Percentiles rank a stretch among this genome's conserved stretches.
These are phyloP conservation scores for Corythoichthys intestinalis DNA, from an alignment of 2,113 vertebrate species.

Conservation along the genomic window DNA sequence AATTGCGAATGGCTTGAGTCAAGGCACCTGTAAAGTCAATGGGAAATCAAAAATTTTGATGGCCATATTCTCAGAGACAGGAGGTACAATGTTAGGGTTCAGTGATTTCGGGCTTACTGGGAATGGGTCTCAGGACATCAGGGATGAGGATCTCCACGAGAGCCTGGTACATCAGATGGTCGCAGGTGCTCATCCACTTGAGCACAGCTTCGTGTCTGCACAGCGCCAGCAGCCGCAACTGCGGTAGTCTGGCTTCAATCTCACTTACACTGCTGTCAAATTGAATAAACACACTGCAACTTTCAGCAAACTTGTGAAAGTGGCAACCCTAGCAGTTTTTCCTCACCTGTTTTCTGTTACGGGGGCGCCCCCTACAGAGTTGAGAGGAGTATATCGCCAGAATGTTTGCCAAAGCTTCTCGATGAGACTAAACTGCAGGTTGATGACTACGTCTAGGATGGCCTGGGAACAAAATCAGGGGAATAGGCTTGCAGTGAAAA, in stretches of 20 bases:
- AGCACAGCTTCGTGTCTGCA: conserved; percentile 86
- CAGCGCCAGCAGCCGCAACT: conserved; percentile 80
- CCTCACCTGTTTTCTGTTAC: conserved; percentile 76
- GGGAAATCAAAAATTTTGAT: background rate
- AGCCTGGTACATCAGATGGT: conserved; percentile 95
- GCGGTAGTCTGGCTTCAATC: conserved; percentile 78
- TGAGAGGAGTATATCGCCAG: conserved; percentile 85
- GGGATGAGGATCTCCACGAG: conserved; percentile 97
- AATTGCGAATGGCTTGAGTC: conserved; percentile 97
- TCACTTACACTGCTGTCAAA: conserved; percentile 76
- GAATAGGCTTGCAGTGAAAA: background rate
- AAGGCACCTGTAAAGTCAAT: conserved; percentile 80
- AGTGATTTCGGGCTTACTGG: conserved; percentile 79
- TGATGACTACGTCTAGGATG: conserved; percentile 91
- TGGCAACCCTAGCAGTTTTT: background rate
- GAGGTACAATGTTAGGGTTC: background rate
- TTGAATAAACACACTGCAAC: background rate
- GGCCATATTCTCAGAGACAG: background rate
- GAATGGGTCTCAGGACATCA: conserved; percentile 94
- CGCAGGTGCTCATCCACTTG: conserved; percentile 94
- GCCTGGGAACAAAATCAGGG: conserved; percentile 71
- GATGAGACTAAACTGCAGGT: conserved; percentile 93
- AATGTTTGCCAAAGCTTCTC: conserved; percentile 98
- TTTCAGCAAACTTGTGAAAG: background rate
- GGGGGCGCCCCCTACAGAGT: conserved; percentile 74